These are phyloP conservation scores for Thymallus thymallus DNA, from an alignment of 2,113 vertebrate genomes.

Conservation along the genomic window DNA sequence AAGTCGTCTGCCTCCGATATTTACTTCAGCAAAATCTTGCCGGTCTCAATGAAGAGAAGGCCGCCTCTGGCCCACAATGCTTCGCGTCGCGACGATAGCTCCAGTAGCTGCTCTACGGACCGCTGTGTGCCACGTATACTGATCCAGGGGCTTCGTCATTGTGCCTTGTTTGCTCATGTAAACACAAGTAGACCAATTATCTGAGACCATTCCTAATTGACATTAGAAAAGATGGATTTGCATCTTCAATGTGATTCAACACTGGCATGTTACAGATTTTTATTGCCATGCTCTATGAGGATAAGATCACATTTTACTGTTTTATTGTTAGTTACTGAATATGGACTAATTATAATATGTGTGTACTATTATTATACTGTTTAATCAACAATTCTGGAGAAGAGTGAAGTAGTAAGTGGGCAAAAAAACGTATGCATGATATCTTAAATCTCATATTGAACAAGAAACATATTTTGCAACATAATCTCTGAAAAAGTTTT, in stretches of 20 bases:
- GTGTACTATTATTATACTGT: slow-evolving; percentile 7
- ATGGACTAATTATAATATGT: not conserved
- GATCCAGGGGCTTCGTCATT: slow-evolving; percentile 18
- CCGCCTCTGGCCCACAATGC: slow-evolving; percentile 81
- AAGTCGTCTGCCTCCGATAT: slow-evolving; percentile 43
- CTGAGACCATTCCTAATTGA: not conserved
- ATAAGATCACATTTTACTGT: too few species aligned
- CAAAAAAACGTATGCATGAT: not conserved
- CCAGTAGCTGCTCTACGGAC: slow-evolving; percentile 53
- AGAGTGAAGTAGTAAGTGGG: slow-evolving; percentile 12
- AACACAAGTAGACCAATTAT: slow-evolving; percentile 13
- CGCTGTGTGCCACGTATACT: slow-evolving; percentile 74
- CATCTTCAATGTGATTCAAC: not conserved
- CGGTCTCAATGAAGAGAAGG: slow-evolving; percentile 60
- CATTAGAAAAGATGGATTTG: not conserved
- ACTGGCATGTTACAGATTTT: not conserved
- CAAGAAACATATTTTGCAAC: too few species aligned
- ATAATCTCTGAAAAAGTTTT: too few species aligned
- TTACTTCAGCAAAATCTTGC: slow-evolving; percentile 58
- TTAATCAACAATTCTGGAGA: not conserved
- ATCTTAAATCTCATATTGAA: not conserved
- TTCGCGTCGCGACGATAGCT: slow-evolving; percentile 60
- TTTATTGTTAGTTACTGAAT: too few species aligned
- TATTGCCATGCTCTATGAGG: not conserved
- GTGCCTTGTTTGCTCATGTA: slow-evolving; percentile 7